A percentile compares a stretch with the other conserved stretches of the same genome.
Evolutionary conservation across 2,113 vertebrate species (phyloP).

Genomic region (Indicator maculatus): DNA sequence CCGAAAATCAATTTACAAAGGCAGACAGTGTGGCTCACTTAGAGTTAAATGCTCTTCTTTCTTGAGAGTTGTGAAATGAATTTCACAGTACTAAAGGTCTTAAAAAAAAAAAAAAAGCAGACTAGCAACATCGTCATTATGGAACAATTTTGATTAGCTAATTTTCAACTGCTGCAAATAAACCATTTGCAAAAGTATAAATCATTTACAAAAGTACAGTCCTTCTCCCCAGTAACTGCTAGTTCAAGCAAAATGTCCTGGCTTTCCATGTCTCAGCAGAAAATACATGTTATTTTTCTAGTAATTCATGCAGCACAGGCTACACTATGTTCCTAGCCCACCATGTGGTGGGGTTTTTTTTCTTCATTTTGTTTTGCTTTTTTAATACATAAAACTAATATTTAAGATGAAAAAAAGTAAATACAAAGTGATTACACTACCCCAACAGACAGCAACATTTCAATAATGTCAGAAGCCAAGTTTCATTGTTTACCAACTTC

Average conservation of each 20-base stretch:
- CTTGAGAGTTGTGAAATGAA: background rate
- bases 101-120: background rate
- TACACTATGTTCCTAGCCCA: background rate
- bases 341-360: background rate
- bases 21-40: background rate
- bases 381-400: background rate
- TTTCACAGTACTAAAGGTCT: background rate
- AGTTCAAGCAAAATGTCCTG: background rate
- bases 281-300: background rate
- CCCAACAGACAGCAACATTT: constrained; percentile 71
- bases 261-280: background rate
- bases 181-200: background rate
- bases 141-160: background rate
- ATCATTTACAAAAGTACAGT: background rate
- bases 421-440: background rate
- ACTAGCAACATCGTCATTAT: background rate
- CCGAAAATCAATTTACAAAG: background rate
- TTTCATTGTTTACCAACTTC: constrained; percentile 68
- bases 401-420: too few species aligned
- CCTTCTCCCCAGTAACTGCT: background rate
- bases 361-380: background rate
- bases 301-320: background rate
- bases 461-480: constrained; percentile 69
- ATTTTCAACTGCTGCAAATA: background rate
- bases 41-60: background rate